Evolutionary conservation across 2,113 vertebrate species (phyloP).

Genomic region (Laticauda laticaudata): DNA sequence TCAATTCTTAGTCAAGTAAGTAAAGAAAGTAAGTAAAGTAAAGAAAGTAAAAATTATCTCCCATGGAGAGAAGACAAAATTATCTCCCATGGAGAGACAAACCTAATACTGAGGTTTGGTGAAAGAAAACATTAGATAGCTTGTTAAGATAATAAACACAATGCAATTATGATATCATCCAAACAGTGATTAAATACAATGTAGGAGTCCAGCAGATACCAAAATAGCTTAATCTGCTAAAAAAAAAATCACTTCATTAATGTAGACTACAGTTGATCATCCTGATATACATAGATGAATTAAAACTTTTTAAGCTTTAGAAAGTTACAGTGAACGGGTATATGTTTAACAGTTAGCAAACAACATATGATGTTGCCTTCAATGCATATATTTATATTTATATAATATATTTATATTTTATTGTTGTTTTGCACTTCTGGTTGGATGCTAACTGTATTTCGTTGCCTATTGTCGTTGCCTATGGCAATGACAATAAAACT

Average conservation of each 20-base stretch:
- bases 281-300: not conserved
- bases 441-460: no score
- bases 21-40: not conserved
- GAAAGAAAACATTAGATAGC: not conserved
- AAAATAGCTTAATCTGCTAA: not conserved
- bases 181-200: constrained; percentile 13
- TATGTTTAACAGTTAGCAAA: not conserved
- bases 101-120: not conserved
- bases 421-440: no score
- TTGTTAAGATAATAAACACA: not conserved
- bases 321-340: not conserved
- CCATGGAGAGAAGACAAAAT: not conserved
- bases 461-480: no score
- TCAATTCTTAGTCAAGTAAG: not conserved
- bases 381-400: not conserved
- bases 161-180: not conserved
- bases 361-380: not conserved
- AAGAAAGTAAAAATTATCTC: constrained; percentile 11
- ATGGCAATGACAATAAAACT: no score
- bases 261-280: not conserved
- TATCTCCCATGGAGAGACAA: constrained; percentile 25
- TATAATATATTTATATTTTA: no score
- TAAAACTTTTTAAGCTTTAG: not conserved
- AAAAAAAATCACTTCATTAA: constrained; percentile 22
- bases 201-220: constrained; percentile 8